phyloP scores from a whole-genome alignment of 2,113 vertebrate genomes.

The Crocuta crocuta region DNA sequence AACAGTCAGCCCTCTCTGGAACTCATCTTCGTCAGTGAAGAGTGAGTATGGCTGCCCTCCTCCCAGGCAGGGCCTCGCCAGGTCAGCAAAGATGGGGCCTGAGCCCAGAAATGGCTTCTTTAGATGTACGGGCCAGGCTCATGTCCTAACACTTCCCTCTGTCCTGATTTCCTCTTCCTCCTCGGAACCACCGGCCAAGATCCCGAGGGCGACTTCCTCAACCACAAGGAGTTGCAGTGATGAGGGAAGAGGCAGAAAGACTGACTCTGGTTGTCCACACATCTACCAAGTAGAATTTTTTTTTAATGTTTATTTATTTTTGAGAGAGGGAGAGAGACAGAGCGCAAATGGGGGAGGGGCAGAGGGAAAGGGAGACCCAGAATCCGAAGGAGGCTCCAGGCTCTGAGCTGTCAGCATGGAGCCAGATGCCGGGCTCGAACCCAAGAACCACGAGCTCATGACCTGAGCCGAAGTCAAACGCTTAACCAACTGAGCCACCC shows the following conservation, averaged over 20 bases:
- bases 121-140: not conserved
- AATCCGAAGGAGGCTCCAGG: too few species aligned
- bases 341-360: too few species aligned
- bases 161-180: not conserved
- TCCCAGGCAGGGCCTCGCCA: not conserved
- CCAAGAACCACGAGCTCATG: too few species aligned
- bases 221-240: not conserved
- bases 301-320: too few species aligned
- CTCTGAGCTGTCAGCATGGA: too few species aligned
- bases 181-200: not conserved
- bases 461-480: too few species aligned
- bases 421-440: too few species aligned
- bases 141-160: not conserved
- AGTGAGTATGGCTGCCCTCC: constrained; percentile 85
- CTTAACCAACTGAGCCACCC: too few species aligned
- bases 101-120: not conserved
- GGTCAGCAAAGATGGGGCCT: not conserved
- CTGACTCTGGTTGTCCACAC: not conserved
- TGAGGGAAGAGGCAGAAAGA: not conserved
- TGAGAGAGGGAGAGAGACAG: too few species aligned
- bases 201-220: not conserved
- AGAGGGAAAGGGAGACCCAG: too few species aligned
- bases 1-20: constrained; percentile 85
- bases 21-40: constrained; percentile 90
- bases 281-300: not conserved